These are phyloP conservation scores for Spinus olivaceus DNA, from an alignment of 2,797 vertebrate genomes.

Conservation along the genomic window DNA sequence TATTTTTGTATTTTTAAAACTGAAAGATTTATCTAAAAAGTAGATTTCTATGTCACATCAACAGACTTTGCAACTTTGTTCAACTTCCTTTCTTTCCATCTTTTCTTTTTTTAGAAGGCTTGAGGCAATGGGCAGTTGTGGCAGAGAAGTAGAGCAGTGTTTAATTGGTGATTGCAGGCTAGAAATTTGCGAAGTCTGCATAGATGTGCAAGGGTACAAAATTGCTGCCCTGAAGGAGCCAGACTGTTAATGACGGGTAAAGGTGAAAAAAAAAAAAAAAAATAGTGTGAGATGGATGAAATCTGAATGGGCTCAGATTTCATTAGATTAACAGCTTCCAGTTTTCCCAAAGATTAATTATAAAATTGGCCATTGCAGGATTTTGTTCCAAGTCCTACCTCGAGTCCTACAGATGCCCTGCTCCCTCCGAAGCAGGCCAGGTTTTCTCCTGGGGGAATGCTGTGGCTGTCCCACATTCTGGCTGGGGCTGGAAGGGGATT, in stretches of 20 bases:
- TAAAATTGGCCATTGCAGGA: not conserved
- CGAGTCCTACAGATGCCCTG: not conserved
- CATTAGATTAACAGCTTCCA: not conserved
- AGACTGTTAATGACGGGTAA: not conserved
- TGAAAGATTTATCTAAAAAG: not conserved
- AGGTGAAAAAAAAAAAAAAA: not conserved
- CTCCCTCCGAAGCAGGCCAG: not conserved
- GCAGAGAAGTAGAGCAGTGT: not conserved
- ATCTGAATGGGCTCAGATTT: not conserved
- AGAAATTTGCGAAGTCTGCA: not conserved
- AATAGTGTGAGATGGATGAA: not conserved
- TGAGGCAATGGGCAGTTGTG: not conserved
- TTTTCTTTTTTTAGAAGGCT: not conserved
- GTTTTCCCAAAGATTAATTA: not conserved
- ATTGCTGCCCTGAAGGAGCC: not conserved
- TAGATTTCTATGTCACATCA: not conserved
- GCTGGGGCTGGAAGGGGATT: not conserved
- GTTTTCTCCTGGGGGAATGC: not conserved
- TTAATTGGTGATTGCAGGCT: not conserved
- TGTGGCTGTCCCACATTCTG: accelerated
- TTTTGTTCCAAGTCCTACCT: not conserved
- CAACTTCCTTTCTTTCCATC: not conserved
- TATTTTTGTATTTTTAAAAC: not conserved
- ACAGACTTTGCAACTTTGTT: not conserved
- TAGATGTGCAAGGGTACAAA: not conserved